Base-by-base conservation (phyloP, 2,888 invertebrate genomes). In the Strigamia transsilvanica region DNA sequence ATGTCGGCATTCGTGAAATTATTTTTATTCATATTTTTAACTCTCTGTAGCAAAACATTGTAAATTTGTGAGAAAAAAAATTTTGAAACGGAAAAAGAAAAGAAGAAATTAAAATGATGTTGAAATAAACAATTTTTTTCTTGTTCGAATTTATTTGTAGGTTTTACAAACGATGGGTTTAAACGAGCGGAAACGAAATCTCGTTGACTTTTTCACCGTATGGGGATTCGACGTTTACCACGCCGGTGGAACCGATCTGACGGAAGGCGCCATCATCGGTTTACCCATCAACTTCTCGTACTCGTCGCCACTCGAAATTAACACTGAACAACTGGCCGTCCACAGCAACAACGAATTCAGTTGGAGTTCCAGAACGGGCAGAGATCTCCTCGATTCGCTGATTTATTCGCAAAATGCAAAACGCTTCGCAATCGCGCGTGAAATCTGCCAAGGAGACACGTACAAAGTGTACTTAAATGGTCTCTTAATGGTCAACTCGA, bases 401-500 rank as follows among this genome's bases (percentile, higher is more conserved):
- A 87, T 94, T 3, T 87, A 96, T n/a, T 92, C 93, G 15, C 93
- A 94, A 84, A 91, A 93, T 84, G 95, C 94, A 12, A 92, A 94
- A 87, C 90, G 93, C 83, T 96, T 94, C 89, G 94, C 93, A 0
- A 91, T 96, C 34, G 94, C 94, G 82, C 90, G 92, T 85, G 93
- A 94, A 87, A 90, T 96, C 81, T 87, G 93, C 82, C 91, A 91
- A 88, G 87, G 91, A 2, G 90, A 91, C 84, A 91, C 91, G 56
- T 88, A 90, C 83, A 91, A 92, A 86, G 87, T 92, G 2, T 87
- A 91, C 0, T 86, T 91, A 78, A 91, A 93, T 84, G 90, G 91
- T 0, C 81, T 89, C 0, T 90, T 90, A 85, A 90, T 91, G 81
- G 88, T 90, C 80, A 80, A 88, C 0, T 87, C 90, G 66, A 86